Base-by-base conservation (phyloP, 2,113 vertebrate genomes). In the Oreocharis arfaki region DNA sequence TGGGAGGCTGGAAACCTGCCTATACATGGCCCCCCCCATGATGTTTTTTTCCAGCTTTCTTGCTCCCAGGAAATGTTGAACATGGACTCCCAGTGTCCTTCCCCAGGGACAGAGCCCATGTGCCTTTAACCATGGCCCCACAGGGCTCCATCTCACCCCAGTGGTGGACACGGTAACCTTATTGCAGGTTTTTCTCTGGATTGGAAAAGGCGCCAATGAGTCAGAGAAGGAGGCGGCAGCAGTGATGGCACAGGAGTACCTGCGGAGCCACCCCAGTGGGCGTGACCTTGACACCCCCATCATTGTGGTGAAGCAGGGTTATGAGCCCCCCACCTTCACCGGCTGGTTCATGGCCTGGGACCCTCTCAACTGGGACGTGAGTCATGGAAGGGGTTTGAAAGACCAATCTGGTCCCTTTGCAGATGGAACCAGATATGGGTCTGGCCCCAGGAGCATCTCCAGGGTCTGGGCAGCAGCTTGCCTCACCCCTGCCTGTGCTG, bases 281-380 rank as follows among this genome's bases (percentile, higher is more conserved):
- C 98, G 98, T 0, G 98, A 99, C 86, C 84, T 75, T 0, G 90
- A 98, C 26, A 99, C 98, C 3, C 98, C 98, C 85, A 98, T 99
- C 87, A 89, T 99, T 1, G 90, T 99, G 90, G 98, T 99, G 94
- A 99, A 99, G 88, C 98, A 99, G 94, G 98, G 98, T n/a, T 79
- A 97, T 0, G 99, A 99, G 89, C 99, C 99, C 19, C 98, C 98
- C 12, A 99, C 97, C 21, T 99, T 99, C 96, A 99, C 98, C 0
- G 99, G 99, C 89, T 99, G 98, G 98, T 99, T 99, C 87, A 89
- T 97, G 44, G 98, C 98, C 35, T 99, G 99, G 99, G 98, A 99
- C 46, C 96, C 98, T 78, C 98, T 98, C 89, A 98, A 84, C 82
- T 99, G 98, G 98, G 97, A 49, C 0, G 99, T 99, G 97, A 97